A percentile compares a stretch with the other conserved stretches of the same genome.
phyloP scores from a whole-genome alignment of 2,797 vertebrate species.

The Clarias fuscus region DNA sequence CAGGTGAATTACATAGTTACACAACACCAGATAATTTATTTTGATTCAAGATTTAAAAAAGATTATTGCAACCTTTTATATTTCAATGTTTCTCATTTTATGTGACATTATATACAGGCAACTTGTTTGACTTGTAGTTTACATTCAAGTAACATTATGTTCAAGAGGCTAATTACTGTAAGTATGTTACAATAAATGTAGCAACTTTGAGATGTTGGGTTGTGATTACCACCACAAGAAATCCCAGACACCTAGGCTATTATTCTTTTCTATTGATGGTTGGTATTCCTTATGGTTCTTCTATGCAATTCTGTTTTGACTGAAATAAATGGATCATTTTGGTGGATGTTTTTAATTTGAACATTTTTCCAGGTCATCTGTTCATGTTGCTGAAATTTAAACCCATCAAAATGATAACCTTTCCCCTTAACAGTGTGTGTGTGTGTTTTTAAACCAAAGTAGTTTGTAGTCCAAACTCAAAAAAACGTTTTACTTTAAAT shows the following conservation, averaged over 20 bases:
- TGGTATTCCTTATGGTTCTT: not conserved
- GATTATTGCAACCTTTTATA: not conserved
- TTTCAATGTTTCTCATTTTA: not conserved
- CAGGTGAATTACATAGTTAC: not conserved
- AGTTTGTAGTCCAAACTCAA: conserved; percentile 5
- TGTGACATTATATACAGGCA: not conserved
- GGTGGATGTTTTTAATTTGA: not conserved
- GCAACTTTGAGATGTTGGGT: not conserved
- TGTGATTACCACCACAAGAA: not conserved
- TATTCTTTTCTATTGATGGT: not conserved
- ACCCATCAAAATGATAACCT: not conserved
- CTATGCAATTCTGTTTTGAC: not conserved
- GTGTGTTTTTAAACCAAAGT: not conserved
- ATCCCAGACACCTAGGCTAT: not conserved
- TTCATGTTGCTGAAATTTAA: not conserved
- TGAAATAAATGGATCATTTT: not conserved
- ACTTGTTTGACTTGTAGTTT: not conserved
- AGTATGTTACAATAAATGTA: not conserved
- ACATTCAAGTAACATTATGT: not conserved
- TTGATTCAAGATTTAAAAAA: not conserved
- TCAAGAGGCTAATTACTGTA: not conserved
- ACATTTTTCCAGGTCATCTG: not conserved
- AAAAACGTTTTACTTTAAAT: not conserved
- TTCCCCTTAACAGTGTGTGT: not conserved
- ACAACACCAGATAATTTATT: not conserved